Conservation (phyloP, 1,140 invertebrate species). For the Listronotus oregonensis region DNA sequence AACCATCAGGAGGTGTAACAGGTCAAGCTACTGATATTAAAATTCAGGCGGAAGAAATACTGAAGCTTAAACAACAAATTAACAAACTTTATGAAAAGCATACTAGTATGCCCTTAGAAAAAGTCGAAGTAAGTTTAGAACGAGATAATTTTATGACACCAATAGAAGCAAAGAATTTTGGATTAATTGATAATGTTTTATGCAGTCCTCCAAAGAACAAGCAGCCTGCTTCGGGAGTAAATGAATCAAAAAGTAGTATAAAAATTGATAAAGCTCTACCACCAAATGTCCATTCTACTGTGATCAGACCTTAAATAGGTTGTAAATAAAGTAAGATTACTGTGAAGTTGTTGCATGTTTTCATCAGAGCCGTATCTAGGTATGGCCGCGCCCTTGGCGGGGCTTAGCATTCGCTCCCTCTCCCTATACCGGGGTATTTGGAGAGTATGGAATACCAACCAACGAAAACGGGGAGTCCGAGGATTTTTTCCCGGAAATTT, state of each 20-base stretch:
- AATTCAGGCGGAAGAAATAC: conserved; percentile 97
- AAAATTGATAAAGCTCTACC: no score
- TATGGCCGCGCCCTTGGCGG: no score
- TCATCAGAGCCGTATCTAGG: no score
- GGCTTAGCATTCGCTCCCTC: no score
- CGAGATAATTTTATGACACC: conserved; percentile 94
- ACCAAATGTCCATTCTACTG: no score
- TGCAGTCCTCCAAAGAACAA: conserved; percentile 42
- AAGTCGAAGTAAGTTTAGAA: conserved; percentile 85
- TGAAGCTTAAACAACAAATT: conserved; percentile 89
- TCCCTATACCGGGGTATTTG: no score
- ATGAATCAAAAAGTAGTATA: not conserved
- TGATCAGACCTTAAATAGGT: no score
- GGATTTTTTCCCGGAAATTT: no score
- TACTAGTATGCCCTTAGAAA: conserved; percentile 78
- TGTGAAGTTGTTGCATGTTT: no score
- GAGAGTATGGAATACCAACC: no score
- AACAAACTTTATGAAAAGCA: conserved; percentile 93
- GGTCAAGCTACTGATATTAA: conserved; percentile 97
- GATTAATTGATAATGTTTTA: conserved; percentile 92
- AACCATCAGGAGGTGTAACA: conserved; percentile 90
- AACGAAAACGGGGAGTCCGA: no score
- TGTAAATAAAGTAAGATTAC: no score
- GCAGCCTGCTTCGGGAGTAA: not conserved
- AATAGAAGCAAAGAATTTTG: conserved; percentile 86